Conservation (phyloP, 1,140 invertebrate species). For the Camponotus floridanus region DNA sequence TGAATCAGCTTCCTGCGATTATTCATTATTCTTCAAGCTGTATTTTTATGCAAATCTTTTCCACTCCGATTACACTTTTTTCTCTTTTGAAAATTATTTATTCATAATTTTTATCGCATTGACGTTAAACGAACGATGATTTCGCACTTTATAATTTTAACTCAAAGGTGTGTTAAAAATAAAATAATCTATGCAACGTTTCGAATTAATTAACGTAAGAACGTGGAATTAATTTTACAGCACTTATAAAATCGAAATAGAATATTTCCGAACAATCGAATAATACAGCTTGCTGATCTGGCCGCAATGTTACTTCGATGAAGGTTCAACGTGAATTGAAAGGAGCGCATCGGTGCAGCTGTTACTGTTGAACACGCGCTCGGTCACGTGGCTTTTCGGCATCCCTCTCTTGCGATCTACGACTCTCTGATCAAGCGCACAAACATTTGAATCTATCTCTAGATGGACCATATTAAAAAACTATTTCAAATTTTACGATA, state of each 20-base stretch:
- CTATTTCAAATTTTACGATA: neutral
- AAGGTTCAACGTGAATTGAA: constrained; percentile 74
- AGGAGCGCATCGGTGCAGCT: constrained; percentile 66
- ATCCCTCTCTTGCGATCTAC: neutral
- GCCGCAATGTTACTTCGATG: constrained; percentile 45
- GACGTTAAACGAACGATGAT: constrained; percentile 1
- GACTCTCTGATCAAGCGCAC: neutral
- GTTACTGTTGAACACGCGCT: constrained; percentile 75
- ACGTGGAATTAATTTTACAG: neutral
- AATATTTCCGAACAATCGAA: neutral
- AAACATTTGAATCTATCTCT: constrained; percentile 10
- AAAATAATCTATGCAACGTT: neutral
- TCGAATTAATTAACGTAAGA: neutral
- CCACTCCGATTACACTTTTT: constrained; percentile 12
- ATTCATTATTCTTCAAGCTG: constrained; percentile 30
- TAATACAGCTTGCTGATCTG: neutral
- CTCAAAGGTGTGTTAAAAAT: neutral
- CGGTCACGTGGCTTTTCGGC: constrained; percentile 66
- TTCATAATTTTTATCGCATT: neutral
- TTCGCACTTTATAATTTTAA: neutral
- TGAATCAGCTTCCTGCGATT: constrained; percentile 30
- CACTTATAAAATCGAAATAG: neutral
- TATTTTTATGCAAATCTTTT: neutral
- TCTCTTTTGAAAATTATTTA: constrained; percentile 22
- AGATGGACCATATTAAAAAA: neutral